Base-by-base conservation (phyloP, 1,140 invertebrate species). In the Hyles euphorbiae region DNA sequence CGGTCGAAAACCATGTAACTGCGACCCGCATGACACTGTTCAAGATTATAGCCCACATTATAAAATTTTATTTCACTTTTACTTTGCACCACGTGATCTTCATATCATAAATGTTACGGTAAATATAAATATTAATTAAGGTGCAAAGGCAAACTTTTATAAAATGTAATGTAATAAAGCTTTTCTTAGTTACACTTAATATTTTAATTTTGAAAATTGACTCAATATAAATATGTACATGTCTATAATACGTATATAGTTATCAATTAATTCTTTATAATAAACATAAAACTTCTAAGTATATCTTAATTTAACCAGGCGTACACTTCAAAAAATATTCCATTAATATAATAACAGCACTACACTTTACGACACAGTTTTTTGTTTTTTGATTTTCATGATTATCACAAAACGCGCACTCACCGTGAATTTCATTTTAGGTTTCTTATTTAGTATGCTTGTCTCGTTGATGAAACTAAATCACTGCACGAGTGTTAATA, bases 361-460 rank as follows among this genome's bases (percentile, higher is more conserved):
- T 50, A 53, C 60, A 67, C 65, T 67, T 53, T 49, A 64, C 48
- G 9, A 58, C 12, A 22, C 63, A 68, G 61, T 63, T 60, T 51
- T 66, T 33, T 44, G 8, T 50, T 47, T 36, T 60, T 49, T 53
- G 2, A 22, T 11, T 33, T 49, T 56, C 49, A 67, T 22, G 22
- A 22, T 59, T 47, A 60, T 61, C 68, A 77, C 70, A 63, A 22
- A 66, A 61, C 68, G 55, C 73, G 66, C 79, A 88, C 85, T 88
- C 82, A 88, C 85, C 83, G 82, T 88, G 77, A 84, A 83, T 86
- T 88, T 88, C 85, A 88, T 88, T 74, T 79, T 79, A 65, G 63
- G 57, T 74, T 65, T 72, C 74, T 84, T 87, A 78, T 81, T 76
- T 49, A 62, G 65, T 75, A 84, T 72, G 65, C 70, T 67, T 60